Evolutionary conservation across 2,888 invertebrate genomes (phyloP).

Genomic region (Pseudoips prasinana): DNA sequence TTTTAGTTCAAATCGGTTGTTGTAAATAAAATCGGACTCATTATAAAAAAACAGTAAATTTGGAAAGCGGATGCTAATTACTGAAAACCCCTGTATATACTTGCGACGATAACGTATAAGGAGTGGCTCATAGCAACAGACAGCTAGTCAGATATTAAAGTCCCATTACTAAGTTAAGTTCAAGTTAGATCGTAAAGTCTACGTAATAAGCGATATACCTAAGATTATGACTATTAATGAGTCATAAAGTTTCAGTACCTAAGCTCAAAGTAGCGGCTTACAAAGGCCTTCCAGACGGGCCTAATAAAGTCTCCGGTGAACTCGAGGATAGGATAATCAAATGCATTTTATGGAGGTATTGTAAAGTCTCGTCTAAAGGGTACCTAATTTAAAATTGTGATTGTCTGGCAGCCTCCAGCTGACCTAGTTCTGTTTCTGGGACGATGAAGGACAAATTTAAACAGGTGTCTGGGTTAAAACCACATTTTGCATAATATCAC

Average conservation of each 20-base stretch:
- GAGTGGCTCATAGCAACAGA: too few relatives aligned
- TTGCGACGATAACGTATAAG: too few relatives aligned
- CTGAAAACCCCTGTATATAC: too few relatives aligned
- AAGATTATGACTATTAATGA: slow-evolving; percentile 29
- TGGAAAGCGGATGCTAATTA: too few relatives aligned
- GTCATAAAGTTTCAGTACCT: slow-evolving; percentile 18
- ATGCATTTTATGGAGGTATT: slow-evolving; percentile 47
- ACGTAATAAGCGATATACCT: slow-evolving; percentile 20
- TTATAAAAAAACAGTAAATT: too few relatives aligned
- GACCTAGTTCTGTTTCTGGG: slow-evolving; percentile 74
- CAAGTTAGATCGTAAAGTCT: slow-evolving; percentile 21
- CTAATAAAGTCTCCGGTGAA: slow-evolving; percentile 26
- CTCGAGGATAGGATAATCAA: slow-evolving; percentile 31
- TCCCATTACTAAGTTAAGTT: slow-evolving; percentile 1
- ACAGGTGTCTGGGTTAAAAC: slow-evolving; percentile 62
- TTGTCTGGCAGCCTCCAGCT: slow-evolving; percentile 70
- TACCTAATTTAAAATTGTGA: slow-evolving; percentile 76
- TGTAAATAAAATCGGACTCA: too few relatives aligned
- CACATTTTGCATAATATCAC: slow-evolving; percentile 66
- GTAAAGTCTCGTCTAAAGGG: slow-evolving; percentile 47
- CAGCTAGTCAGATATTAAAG: too few relatives aligned
- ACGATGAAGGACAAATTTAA: slow-evolving; percentile 65
- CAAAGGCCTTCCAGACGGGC: slow-evolving; percentile 20
- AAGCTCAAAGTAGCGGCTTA: not conserved
- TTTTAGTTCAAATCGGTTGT: too few relatives aligned